Base-by-base conservation (phyloP, 2,888 invertebrate species). In the Lithophane ornitopus region DNA sequence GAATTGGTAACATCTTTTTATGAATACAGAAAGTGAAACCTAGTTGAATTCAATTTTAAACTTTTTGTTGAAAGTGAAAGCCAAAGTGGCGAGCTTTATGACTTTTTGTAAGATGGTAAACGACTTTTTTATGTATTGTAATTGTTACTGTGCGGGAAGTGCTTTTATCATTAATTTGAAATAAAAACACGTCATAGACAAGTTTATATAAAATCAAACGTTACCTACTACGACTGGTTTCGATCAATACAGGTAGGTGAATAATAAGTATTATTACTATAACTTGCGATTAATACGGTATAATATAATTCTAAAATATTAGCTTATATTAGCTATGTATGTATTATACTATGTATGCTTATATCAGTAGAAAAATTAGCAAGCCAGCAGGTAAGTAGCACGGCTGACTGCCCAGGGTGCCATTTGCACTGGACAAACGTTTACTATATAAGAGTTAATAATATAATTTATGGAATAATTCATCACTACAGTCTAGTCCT, bases 51-150 rank as follows among this genome's bases (percentile, higher is more conserved):
- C 80, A 84, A 87, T 89, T 88, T 85, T 80, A 77, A 58, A 80
- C 85, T 93, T 93, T 93, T 94, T 95, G 92, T 94, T 88, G 87
- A 94, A 95, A 95, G 94, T 93, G 95, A 95, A 95, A 95, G 93
- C 89, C 80, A 28, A 65, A 70, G 76, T 75, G 76, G 80, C 28
- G 58, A 75, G 69, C 80, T 88, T 89, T 87, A 87, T 86, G 78
- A 70, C 81, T 81, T 84, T 86, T 87, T 87, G 82, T 89, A 26
- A 81, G 85, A 77, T 74, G 16, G 69, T 63, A 84, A 85, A 74
- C 56, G 70, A 77, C 69, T 81, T 81, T 84, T 85, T 87, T 81
- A 78, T 85, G 63, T 84, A 69, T 84, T 82, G 78, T 78, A 81
- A 74, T 87, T 76, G 41, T 69, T 28, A 80, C 77, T 74, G 69